Base-by-base conservation (phyloP, 2,113 vertebrate species). In the Perccottus glenii region DNA sequence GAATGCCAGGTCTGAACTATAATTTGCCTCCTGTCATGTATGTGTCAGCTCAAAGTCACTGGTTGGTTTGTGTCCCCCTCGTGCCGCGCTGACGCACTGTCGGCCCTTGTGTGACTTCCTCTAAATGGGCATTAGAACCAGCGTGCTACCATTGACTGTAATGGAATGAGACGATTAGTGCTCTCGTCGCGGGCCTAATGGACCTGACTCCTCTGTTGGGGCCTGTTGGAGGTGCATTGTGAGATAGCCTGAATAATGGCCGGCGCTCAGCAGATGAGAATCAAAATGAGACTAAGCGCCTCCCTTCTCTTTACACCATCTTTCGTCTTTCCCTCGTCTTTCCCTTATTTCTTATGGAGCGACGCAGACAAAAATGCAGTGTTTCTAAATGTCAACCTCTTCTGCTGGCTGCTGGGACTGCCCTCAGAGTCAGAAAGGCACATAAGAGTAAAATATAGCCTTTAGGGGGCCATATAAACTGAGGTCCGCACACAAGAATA, bases 121-220 rank as follows among this genome's bases (percentile, higher is more conserved):
- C 88, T 91, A 94, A 94, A 94, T 94, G 92, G 89, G 85, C 84
- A 82, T 90, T 89, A 91, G 94, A 94, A 94, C 91, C 94, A 92
- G 91, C 85, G 47, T 9, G 49, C 67, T 51, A 64, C 83, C 93
- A 93, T 93, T 92, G 93, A 92, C 94, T 94, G 89, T 93, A 93
- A 90, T 87, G 93, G 94, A 96, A 95, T 92, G 92, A 92, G 92
- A 92, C 92, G 86, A 93, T 94, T 89, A 84, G 89, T 81, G 84
- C 91, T 89, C 92, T 93, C 90, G 92, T 94, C 88, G 92, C 91
- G 87, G 83, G 52, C 91, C 89, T 93, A 93, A 94, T 94, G 94
- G 90, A 91, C 83, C 89, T 88, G 92, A 91, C 93, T 94, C 90
- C 87, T 87, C 91, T 91, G 77, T 84, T 60, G 69, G 59, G 70